Conservation (phyloP, 2,888 invertebrate genomes). For the Tetrapedia diversipes region DNA sequence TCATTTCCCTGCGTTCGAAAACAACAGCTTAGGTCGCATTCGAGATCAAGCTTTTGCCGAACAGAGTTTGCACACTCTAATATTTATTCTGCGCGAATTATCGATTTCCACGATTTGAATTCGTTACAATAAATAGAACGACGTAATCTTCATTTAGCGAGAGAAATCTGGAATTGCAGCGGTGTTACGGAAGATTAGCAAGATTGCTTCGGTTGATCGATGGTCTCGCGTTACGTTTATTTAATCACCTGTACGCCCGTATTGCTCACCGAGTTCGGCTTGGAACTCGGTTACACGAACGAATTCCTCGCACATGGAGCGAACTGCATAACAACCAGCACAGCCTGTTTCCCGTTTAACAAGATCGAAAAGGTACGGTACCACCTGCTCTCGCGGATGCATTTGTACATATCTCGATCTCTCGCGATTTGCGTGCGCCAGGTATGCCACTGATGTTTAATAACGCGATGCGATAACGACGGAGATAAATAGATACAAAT, state of each 20-base stretch:
- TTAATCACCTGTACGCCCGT: slow-evolving; percentile 15
- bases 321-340: slow-evolving; percentile 16
- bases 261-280: slow-evolving; percentile 3
- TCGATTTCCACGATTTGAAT: no score
- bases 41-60: no score
- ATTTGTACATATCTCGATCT: no score
- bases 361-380: background rate
- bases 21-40: no score
- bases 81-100: no score
- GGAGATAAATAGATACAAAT: no score
- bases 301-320: background rate
- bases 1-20: background rate
- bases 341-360: background rate
- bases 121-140: no score
- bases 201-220: slow-evolving; percentile 23
- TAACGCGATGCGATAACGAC: no score
- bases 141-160: slow-evolving; percentile 22
- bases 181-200: background rate
- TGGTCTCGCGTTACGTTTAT: slow-evolving; percentile 20
- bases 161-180: slow-evolving; percentile 21
- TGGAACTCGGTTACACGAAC: slow-evolving; percentile 12
- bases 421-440: no score
- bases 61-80: no score
- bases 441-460: no score
- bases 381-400: no score